Conservation (phyloP, 2,888 invertebrate genomes). For the Drosophila setosimentum region DNA sequence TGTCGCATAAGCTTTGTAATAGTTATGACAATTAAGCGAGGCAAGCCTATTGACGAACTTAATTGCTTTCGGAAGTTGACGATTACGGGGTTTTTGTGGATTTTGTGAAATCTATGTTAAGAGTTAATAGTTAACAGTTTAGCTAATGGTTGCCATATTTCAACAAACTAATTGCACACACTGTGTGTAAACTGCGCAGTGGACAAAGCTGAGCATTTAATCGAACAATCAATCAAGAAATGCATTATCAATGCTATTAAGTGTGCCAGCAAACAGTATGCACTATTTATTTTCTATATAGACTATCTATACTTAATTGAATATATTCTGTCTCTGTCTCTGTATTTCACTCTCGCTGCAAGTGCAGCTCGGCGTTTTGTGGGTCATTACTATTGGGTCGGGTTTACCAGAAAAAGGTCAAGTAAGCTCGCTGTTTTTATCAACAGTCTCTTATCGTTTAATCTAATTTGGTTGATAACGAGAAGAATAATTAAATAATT, state of each 20-base stretch:
- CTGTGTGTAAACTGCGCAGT: not conserved
- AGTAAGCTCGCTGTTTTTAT: constrained; percentile 20
- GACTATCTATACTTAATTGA: not conserved
- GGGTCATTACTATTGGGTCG: constrained; percentile 25
- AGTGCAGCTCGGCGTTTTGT: constrained; percentile 3
- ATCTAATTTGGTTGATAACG: constrained; percentile 22
- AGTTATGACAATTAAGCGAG: constrained; percentile 27
- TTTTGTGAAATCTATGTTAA: constrained; percentile 29
- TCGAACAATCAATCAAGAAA: not conserved
- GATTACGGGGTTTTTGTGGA: constrained; percentile 13
- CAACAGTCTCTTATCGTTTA: constrained; percentile 24
- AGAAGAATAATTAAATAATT: constrained; percentile 6
- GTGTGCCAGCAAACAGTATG: not conserved
- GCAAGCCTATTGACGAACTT: constrained; percentile 6
- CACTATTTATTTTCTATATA: not conserved
- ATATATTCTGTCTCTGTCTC: not conserved
- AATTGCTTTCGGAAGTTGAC: constrained; percentile 24
- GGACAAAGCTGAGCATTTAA: constrained; percentile 3
- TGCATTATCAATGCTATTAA: constrained; percentile 19
- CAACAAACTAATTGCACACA: constrained; percentile 2
- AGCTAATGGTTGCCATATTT: constrained; percentile 2
- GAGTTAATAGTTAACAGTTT: not conserved
- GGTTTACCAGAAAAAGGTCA: not conserved
- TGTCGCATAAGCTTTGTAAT: constrained; percentile 23
- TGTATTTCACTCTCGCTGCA: not conserved